Base-by-base conservation (phyloP, 2,888 invertebrate species). In the Macrostomum cliftonense region DNA sequence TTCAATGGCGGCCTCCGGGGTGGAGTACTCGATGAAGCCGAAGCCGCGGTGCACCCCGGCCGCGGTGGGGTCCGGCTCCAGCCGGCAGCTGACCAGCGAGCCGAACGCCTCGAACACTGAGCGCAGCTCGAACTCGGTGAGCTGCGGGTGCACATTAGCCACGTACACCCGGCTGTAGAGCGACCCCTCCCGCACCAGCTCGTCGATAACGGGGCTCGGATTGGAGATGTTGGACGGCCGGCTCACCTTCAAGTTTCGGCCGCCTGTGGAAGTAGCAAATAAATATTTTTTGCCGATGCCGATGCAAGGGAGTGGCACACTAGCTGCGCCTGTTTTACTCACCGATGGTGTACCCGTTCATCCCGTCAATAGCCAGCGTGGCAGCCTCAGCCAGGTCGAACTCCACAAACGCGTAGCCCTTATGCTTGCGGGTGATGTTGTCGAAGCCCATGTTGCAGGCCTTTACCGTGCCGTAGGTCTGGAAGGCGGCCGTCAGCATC, bases 371-470 rank as follows among this genome's bases (percentile, higher is more conserved):
- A 20, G 93, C 89, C 57, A 99, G 75, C 71, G 95, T 88, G 11
- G 97, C 97, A 38, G 97, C 97, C 73, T 99, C 97, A 0, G 97
- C 97, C 61, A 95, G 85, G 73, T 99, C 97, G 73, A 93, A 99
- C 72, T 99, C 97, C 38, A 99, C 89, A 74, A 99, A 99, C 2
- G 97, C 97, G 71, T 97, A 99, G 13, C 97, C 97, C 73, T 97
- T 97, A 76, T 99, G 97, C 69, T 97, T 95, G 86, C 56, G 68
- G n/a, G 97, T 95, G 47, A 91, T 82, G 1, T 93, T 87, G 75
- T 99, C 97, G 88, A 91, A 99, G 5, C 91, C 91, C 86, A 99
- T 89, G 73, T 93, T 97, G 68, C 99, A 93, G n/a, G 89, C 87
- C 74, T 95, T 95, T 65, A 99, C 95, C 12, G 97, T 95, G 13